Percentiles rank a stretch among this genome's conserved stretches.
phyloP scores from a whole-genome alignment of 2,113 vertebrate species.

The Gopherus evgoodei region DNA sequence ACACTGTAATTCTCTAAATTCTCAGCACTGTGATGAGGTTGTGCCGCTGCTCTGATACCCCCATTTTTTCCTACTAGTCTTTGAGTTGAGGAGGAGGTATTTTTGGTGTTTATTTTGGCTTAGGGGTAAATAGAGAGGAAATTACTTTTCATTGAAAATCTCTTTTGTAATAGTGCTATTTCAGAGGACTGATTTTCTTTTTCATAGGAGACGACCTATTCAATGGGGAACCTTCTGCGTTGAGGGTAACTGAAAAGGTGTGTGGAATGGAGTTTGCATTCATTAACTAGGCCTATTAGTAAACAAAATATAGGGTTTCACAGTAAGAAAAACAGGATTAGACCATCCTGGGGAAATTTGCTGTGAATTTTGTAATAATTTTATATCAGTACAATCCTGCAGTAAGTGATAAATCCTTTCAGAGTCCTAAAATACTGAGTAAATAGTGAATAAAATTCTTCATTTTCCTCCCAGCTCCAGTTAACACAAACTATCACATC shows the following conservation, averaged over 20 bases:
- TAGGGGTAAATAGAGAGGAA: neutral
- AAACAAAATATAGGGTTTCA: neutral
- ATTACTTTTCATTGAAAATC: conserved; percentile 23
- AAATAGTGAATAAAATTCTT: neutral
- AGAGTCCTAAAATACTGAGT: neutral
- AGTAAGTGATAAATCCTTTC: neutral
- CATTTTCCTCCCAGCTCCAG: neutral
- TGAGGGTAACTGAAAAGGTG: neutral
- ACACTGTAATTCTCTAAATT: neutral
- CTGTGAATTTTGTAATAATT: neutral
- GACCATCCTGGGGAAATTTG: fast-evolving
- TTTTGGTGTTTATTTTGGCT: neutral
- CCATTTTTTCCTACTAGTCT: neutral
- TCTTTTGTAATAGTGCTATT: neutral
- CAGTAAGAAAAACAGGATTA: neutral
- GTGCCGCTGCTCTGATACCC: neutral
- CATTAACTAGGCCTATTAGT: neutral
- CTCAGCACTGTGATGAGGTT: neutral
- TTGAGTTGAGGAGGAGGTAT: neutral
- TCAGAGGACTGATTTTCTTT: neutral
- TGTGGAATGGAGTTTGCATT: fast-evolving
- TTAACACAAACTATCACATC: neutral
- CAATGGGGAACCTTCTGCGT: neutral
- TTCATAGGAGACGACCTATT: neutral
- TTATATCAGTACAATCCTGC: neutral